Evolutionary conservation across 2,113 vertebrate species (phyloP), one percentile per base, ranked within the genome.

Genomic region (Malurus melanocephalus): DNA sequence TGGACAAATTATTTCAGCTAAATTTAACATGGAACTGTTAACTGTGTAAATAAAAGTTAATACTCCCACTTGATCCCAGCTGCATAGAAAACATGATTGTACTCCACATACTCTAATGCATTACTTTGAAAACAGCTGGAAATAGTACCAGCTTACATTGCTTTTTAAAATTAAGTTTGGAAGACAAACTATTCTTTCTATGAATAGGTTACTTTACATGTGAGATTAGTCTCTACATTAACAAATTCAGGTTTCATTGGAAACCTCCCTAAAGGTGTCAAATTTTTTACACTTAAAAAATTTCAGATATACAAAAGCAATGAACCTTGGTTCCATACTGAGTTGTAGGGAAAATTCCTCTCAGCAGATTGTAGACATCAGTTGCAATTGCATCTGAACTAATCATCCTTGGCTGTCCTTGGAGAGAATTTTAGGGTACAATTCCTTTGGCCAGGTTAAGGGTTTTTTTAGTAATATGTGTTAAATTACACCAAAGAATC

Each of bases 101-200:
- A 40, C 17, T 65, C 49, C 42, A 18, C 81, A 72, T 32, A 59
- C 86, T 84, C 28, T 48, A 52, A 60, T 9, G 16, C 15, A 32
- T 71, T 78, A 26, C 30, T 90, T 88, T 74, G 21, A 64, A 86
- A 95, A 74, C 27, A 75, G 45, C 52, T 67, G 65, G 65, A 83
- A 91, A 75, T 46, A 86, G 40, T 74, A 67, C 8, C n/a, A 74
- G 48, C 24, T 94, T 26, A 40, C 65, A 60, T 30, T 51, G 35
- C 30, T 78, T 74, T 89, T 90, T 60, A 52, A 66, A 93, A 71
- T 67, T 88, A 91, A 86, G 81, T 80, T 56, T n/a, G 17, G 45
- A 91, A 90, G 45, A 45, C 30, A 74, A 83, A 35, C 19, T 74
- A 19, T 77, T 80, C 5, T 83, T 82, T 67, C 48, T 40, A 45